Percentiles rank a stretch among this genome's conserved stretches.
phyloP scores from a whole-genome alignment of 2,113 vertebrate genomes.

The Dipodomys merriami region DNA sequence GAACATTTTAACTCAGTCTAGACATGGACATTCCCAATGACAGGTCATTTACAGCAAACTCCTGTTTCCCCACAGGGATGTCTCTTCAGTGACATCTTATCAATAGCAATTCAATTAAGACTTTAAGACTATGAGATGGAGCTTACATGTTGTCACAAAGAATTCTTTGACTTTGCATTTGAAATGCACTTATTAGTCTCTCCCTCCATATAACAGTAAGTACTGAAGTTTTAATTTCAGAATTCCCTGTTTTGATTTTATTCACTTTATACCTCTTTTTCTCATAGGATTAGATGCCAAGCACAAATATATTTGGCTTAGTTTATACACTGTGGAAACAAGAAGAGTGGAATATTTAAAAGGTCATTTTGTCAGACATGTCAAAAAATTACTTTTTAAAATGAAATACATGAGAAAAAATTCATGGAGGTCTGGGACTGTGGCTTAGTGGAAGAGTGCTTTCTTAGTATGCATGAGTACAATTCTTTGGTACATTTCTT shows the following conservation, averaged over 20 bases:
- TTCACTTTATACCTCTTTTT: background rate
- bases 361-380: background rate
- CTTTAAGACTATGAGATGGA: slow-evolving; percentile 80
- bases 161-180: slow-evolving; percentile 81
- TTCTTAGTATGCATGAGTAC: no score
- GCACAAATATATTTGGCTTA: background rate
- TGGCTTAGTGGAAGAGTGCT: no score
- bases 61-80: slow-evolving; percentile 87
- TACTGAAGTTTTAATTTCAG: slow-evolving; percentile 42
- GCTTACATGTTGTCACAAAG: slow-evolving; percentile 77
- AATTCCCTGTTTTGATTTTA: background rate
- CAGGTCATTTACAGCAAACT: slow-evolving; percentile 88
- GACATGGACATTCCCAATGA: slow-evolving; percentile 90
- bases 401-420: background rate
- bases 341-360: slow-evolving; percentile 7
- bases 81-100: slow-evolving; percentile 91
- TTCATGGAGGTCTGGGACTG: background rate
- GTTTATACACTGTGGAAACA: background rate
- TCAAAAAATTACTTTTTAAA: slow-evolving; percentile 19
- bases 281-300: background rate
- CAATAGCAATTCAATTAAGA: slow-evolving; percentile 95
- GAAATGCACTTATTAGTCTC: slow-evolving; percentile 75
- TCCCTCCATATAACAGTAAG: background rate
- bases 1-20: slow-evolving; percentile 89
- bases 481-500: no score